Evolutionary conservation across 2,113 vertebrate species (phyloP), one percentile per base, ranked within the genome.

Genomic region (Hypocryptadius cinnamomeus): DNA sequence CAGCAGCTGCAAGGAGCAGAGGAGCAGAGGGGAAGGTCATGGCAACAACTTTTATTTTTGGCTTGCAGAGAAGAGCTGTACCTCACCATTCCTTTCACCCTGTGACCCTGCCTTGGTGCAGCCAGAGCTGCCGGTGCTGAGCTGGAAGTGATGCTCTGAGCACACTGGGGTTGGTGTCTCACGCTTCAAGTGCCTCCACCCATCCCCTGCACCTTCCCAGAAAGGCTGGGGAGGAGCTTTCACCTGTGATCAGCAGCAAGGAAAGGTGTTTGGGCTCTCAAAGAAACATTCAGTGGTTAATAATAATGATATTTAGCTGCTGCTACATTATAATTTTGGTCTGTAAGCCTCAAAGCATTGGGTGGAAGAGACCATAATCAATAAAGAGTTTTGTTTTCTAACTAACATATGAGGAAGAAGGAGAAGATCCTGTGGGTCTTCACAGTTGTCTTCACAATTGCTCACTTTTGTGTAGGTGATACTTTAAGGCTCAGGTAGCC

Each of bases 391-490:
- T 66, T 79, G 44, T 74, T 93, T 93, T 51, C 65, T 95, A 72
- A 88, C 88, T 94, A 90, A 92, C 86, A 40, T 17, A 39, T 2
- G 18, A 70, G 56, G 59, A 70, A 71, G 28, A 90, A 95, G 78
- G 47, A 65, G 60, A 88, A 78, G 68, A 66, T 86, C 61, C 73
- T 74, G 51, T 21, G 40, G 72, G 27, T 86, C 59, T 28, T 20
- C 35, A 27, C 15, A 60, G 24, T 12, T 37, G 35, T 25, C 35
- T 60, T 37, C 59, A 61, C 7, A 84, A 76, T 84, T 85, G 66
- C 48, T 27, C 81, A 60, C 7, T 80, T 80, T 40, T 31, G 64
- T 60, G 77, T 60, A 35, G 13, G 21, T 78, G 76, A 71, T 25
- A 27, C 47, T 78, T 90, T 16, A 47, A 74, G 79, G 44, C 56